A percentile compares a stretch with the other conserved stretches of the same genome.
Conservation (phyloP, 2,113 vertebrate genomes). For the Illadopsis cleaveri region DNA sequence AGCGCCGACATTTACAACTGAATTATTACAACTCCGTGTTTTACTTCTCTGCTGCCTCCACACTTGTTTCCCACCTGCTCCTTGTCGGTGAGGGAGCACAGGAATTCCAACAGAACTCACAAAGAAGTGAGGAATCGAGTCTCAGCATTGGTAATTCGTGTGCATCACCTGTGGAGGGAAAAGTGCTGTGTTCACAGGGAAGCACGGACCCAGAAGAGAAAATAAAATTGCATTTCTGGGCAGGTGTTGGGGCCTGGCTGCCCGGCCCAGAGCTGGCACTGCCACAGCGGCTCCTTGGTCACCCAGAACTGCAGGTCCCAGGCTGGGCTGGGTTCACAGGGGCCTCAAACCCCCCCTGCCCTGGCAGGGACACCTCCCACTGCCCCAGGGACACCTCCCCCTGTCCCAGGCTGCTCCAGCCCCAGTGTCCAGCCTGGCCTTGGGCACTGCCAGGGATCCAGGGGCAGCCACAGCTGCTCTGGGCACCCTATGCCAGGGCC, state of each 20-base stretch:
- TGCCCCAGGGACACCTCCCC: background rate
- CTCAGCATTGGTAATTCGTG: background rate
- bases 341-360: background rate
- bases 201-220: background rate
- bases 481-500: background rate
- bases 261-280: fast-evolving
- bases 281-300: fast-evolving
- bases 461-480: background rate
- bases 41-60: background rate
- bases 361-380: background rate
- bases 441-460: background rate
- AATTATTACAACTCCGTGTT: background rate
- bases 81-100: background rate
- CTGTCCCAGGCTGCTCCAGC: background rate
- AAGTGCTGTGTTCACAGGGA: background rate
- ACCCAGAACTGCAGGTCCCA: fast-evolving
- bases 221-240: background rate
- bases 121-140: background rate
- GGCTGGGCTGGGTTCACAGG: fast-evolving
- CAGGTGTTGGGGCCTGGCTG: background rate
- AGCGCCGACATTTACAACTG: background rate
- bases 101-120: background rate
- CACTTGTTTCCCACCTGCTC: slow-evolving; percentile 26
- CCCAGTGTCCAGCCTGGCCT: background rate
- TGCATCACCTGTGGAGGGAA: background rate